phyloP scores from a whole-genome alignment of 1,140 invertebrate species.

The Pissodes strobi region DNA sequence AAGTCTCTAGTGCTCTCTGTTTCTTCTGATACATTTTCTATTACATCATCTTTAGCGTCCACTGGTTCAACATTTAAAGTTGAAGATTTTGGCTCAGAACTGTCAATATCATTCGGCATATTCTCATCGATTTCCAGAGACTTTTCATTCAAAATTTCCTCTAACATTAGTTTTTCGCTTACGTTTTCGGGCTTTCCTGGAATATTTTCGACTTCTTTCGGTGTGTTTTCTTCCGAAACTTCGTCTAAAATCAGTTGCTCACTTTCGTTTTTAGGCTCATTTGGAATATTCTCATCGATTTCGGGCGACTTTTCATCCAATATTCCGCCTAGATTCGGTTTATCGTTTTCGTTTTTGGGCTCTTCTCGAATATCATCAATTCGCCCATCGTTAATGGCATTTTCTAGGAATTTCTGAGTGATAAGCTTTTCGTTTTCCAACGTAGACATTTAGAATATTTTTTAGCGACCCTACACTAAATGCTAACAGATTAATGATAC shows the following conservation, averaged over 20 bases:
- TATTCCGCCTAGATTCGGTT: background rate
- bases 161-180: slow-evolving; percentile 4
- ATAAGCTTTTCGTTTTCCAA: background rate
- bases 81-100: background rate
- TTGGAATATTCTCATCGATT: too few species aligned
- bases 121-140: background rate
- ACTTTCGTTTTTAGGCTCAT: too few species aligned
- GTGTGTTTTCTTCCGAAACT: too few species aligned
- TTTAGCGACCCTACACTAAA: too few species aligned
- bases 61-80: background rate
- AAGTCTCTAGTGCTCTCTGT: slow-evolving; percentile 5
- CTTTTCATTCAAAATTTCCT: background rate
- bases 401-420: slow-evolving; percentile 6
- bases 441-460: background rate
- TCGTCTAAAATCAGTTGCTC: too few species aligned
- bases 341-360: background rate
- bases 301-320: background rate
- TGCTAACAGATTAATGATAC: too few species aligned
- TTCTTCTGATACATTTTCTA: background rate
- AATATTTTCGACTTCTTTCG: background rate
- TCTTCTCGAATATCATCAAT: background rate
- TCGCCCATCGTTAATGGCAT: slow-evolving; percentile 1
- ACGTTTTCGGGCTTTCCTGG: background rate
- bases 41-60: background rate
- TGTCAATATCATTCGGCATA: background rate